A percentile compares a stretch with the other conserved stretches of the same genome.
Conservation (phyloP, 2,797 vertebrate genomes). For the Clarias pachynema region DNA sequence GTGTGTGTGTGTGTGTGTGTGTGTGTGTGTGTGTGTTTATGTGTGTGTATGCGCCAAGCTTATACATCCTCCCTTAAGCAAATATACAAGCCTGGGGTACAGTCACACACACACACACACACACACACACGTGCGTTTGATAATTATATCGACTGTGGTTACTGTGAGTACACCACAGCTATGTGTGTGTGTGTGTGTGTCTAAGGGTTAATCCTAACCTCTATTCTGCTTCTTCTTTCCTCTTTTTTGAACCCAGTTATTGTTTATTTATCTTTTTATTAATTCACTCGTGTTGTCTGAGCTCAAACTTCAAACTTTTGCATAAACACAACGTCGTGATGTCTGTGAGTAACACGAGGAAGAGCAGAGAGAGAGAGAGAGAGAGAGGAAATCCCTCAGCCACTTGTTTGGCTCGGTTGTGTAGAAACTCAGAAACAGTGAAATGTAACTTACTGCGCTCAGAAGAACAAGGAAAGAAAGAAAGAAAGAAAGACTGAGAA, state of each 20-base stretch:
- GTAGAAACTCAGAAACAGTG: not conserved
- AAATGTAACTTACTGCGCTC: not conserved
- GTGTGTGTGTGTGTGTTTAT: conserved; percentile 11
- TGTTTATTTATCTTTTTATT: conserved; percentile 10
- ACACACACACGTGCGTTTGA: not conserved
- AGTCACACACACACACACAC: not conserved
- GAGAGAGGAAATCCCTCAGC: not conserved
- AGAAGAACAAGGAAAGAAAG: not conserved
- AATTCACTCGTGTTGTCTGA: not conserved
- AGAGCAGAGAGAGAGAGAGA: not conserved
- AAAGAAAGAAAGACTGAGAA: not conserved
- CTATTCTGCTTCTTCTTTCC: not conserved
- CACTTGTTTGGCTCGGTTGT: not conserved
- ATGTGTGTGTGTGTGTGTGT: conserved; percentile 23
- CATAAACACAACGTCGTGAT: not conserved
- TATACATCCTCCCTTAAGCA: not conserved
- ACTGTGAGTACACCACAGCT: conserved; percentile 29
- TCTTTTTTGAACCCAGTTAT: not conserved
- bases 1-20: conserved; percentile 34
- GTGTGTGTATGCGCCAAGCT: not conserved
- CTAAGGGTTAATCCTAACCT: not conserved
- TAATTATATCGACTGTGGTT: conserved; percentile 40
- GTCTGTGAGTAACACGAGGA: not conserved
- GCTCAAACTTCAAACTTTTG: not conserved
- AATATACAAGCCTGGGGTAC: not conserved